Percentiles rank a stretch among this genome's conserved stretches.
Conservation (phyloP, 2,797 vertebrate genomes). For the Heterohyrax brucei region DNA sequence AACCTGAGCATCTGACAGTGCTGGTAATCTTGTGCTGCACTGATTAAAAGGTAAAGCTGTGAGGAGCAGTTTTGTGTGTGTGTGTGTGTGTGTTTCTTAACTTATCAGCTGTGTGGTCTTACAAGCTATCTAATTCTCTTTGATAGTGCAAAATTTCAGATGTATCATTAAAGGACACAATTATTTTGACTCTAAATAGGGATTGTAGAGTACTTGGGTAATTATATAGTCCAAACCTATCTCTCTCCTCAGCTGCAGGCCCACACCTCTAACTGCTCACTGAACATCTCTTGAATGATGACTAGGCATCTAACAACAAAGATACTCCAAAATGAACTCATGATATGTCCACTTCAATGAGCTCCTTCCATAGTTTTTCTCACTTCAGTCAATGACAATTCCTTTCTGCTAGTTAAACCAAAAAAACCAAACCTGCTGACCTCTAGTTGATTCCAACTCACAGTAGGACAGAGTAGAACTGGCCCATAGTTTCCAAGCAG, state of each 20-base stretch:
- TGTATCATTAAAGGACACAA: background rate
- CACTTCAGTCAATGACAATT: background rate
- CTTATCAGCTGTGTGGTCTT: background rate
- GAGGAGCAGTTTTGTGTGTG: background rate
- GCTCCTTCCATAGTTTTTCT: background rate
- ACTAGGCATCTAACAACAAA: background rate
- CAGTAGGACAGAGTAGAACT: no score
- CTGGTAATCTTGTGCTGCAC: background rate
- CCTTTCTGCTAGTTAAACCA: background rate
- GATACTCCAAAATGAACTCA: background rate
- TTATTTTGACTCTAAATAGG: background rate
- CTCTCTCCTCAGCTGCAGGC: background rate
- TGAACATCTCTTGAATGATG: background rate
- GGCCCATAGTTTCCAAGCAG: no score
- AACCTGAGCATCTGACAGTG: background rate
- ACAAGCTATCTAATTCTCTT: background rate
- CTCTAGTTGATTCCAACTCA: no score
- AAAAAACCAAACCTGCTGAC: no score
- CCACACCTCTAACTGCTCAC: background rate
- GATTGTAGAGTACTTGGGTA: background rate
- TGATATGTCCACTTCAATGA: background rate
- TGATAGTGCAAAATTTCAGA: background rate
- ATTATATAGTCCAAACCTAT: background rate
- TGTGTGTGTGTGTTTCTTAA: background rate
- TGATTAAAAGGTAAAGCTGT: background rate